phyloP scores from a whole-genome alignment of 2,113 vertebrate genomes.

The Eulemur macaco region DNA sequence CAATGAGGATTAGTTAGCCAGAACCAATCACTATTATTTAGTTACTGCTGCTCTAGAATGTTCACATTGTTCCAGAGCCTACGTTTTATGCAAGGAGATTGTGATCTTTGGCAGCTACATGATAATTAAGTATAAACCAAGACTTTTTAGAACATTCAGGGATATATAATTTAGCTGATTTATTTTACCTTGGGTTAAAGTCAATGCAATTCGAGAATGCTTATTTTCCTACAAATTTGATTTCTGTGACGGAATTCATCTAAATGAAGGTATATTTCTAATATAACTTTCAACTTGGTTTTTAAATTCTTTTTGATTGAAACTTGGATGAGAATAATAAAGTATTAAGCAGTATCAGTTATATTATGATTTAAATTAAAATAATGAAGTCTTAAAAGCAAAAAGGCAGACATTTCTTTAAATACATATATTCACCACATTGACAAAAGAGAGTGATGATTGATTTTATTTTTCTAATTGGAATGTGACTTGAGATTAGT shows the following conservation, averaged over 20 bases:
- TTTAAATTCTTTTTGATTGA: conserved; percentile 26
- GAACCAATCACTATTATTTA: neutral
- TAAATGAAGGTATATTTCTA: conserved; percentile 42
- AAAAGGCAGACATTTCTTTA: conserved; percentile 8
- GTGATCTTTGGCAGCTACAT: neutral
- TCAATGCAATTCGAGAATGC: neutral
- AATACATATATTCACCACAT: neutral
- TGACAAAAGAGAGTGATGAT: neutral
- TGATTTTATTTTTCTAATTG: conserved; percentile 31
- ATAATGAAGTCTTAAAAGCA: neutral
- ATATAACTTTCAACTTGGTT: neutral
- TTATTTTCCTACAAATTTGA: conserved; percentile 36
- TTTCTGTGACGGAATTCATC: conserved; percentile 39
- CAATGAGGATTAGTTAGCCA: neutral
- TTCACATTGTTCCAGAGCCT: neutral
- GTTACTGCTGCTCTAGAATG: neutral
- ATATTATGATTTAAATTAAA: conserved; percentile 34
- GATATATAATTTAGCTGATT: conserved; percentile 17
- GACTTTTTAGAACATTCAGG: neutral
- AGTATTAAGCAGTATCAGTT: conserved; percentile 13
- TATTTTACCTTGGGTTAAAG: conserved; percentile 31
- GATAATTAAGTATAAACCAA: neutral
- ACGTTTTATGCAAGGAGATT: neutral
- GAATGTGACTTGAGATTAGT: neutral
- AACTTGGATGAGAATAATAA: neutral